Base-by-base conservation (phyloP, 2,113 vertebrate genomes). In the Oryzias melastigma region DNA sequence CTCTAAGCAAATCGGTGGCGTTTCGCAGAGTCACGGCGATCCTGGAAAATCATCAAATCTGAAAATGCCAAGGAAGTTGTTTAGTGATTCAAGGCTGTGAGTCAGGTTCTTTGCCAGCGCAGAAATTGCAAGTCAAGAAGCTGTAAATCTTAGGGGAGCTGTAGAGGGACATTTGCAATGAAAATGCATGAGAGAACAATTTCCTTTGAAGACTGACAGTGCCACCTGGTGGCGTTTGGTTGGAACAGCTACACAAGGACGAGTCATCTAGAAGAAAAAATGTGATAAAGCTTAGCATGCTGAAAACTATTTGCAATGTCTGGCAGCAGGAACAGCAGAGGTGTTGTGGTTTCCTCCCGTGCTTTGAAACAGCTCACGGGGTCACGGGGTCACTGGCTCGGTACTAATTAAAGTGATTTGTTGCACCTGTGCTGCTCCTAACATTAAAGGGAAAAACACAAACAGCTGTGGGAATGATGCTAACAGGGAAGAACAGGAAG, bases 221-320 rank as follows among this genome's bases (percentile, higher is more conserved):
- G 66, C 91, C 92, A 88, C 84, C 92, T 93, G 89, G 88, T 80
- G 49, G 40, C 41, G 1, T 18, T 12, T 62, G 68, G 69, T 12
- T 6, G 46, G 22, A 82, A 67, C 0, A 16, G 24, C 25, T 43
- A n/a, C 20, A 62, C 12, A 4, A 51, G 15, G 13, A 4, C 13
- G 16, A 48, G 1, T 43, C 25, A 19, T 20, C 7, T 4, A 46
- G n/a, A n/a, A 51, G 0, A 41, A 14, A 7, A 40, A 12, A 8
- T n/a, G 3, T 29, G 14, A 5, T n/a, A n/a, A 15, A 17, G 20
- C 14, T 54, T 7, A 57, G 20, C 10, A 19, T 53, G 45, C n/a
- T 20, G 14, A 3, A 46, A 4, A 43, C 18, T 3, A 45, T 19
- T 51, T 27, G 25, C 35, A 16, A 64, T 47, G 29, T 7, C 22